Conservation (phyloP, 1,140 invertebrate genomes). For the Spodoptera litura region DNA sequence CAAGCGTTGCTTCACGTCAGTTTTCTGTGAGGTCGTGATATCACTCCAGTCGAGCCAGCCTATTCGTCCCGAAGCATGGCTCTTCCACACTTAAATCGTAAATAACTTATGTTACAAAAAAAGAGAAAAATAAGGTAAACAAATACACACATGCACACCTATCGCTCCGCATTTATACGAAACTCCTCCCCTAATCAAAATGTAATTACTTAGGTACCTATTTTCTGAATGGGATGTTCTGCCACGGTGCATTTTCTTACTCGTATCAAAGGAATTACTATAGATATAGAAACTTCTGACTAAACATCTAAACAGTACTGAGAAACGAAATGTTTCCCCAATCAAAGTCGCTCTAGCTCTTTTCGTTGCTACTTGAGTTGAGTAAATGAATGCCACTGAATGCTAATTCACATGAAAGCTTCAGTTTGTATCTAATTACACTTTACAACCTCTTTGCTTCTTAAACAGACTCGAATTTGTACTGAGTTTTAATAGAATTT, state of each 20-base stretch:
- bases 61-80: too few relatives aligned
- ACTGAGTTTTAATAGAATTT: slow-evolving; percentile 21
- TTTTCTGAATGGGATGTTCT: too few relatives aligned
- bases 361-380: slow-evolving; percentile 42
- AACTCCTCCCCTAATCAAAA: background rate
- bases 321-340: slow-evolving; percentile 40
- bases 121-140: too few relatives aligned
- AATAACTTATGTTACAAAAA: too few relatives aligned
- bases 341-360: slow-evolving; percentile 41
- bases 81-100: too few relatives aligned
- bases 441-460: slow-evolving; percentile 36
- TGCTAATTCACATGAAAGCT: slow-evolving; percentile 48
- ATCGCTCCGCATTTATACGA: too few relatives aligned
- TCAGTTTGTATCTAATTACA: slow-evolving; percentile 47
- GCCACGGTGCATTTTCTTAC: slow-evolving; percentile 28
- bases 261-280: background rate
- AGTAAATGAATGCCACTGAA: slow-evolving; percentile 42
- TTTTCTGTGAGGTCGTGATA: too few relatives aligned
- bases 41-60: too few relatives aligned
- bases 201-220: background rate
- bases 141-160: too few relatives aligned
- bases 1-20: too few relatives aligned
- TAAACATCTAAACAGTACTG: slow-evolving; percentile 30
- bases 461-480: slow-evolving; percentile 6
- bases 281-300: background rate